A percentile compares a stretch with the other conserved stretches of the same genome.
phyloP scores from a whole-genome alignment of 2,797 vertebrate species.

The Pangasius macronema region DNA sequence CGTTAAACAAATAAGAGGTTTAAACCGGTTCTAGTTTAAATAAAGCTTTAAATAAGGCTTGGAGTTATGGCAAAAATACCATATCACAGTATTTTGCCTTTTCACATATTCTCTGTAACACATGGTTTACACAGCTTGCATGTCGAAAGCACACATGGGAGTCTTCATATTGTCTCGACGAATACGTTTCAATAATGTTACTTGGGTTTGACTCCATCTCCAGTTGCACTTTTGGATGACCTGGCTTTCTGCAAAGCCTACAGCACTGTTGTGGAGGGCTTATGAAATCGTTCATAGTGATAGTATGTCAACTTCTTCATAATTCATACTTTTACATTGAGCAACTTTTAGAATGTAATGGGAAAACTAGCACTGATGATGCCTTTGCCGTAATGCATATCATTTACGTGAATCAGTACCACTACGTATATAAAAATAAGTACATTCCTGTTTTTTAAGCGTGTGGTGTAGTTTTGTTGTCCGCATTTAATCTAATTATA shows the following conservation, averaged over 20 bases:
- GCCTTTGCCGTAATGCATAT: background rate
- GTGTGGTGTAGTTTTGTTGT: background rate
- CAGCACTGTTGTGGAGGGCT: background rate
- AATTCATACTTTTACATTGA: background rate
- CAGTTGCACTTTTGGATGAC: background rate
- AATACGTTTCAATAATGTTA: background rate
- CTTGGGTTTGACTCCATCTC: background rate
- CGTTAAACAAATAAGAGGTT: background rate
- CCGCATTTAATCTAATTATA: background rate
- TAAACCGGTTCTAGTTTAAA: background rate
- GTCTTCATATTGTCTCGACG: background rate
- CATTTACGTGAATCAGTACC: background rate
- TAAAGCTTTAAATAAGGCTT: background rate
- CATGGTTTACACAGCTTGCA: background rate
- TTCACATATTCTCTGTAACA: background rate
- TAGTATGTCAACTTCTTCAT: background rate
- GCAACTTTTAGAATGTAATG: background rate
- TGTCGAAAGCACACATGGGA: no score
- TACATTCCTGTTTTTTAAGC: background rate
- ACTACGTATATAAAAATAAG: background rate
- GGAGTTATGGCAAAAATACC: background rate
- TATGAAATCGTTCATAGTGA: background rate
- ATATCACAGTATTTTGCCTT: background rate
- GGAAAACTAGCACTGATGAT: background rate
- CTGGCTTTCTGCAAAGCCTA: background rate